Conservation (phyloP, 2,797 vertebrate genomes). For the Syndactyla subalaris region DNA sequence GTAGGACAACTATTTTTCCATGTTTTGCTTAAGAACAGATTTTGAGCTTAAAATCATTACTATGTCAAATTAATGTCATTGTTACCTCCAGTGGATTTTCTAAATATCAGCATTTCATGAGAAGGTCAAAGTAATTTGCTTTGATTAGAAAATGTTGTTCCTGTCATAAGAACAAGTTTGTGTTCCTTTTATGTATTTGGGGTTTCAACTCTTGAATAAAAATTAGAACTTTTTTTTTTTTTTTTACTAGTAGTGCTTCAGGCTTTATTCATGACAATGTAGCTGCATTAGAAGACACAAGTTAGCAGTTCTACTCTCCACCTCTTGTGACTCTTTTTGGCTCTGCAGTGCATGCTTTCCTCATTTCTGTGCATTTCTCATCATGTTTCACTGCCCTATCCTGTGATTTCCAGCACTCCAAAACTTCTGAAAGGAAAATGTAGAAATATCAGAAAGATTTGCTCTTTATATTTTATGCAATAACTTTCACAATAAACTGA, state of each 20-base stretch:
- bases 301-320: background rate
- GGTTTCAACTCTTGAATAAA: conserved; percentile 54
- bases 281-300: conserved; percentile 14
- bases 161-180: conserved; percentile 66
- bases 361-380: background rate
- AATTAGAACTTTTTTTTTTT: background rate
- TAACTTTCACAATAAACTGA: background rate
- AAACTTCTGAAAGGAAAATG: background rate
- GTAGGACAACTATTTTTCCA: conserved; percentile 18
- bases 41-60: conserved; percentile 63
- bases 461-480: background rate
- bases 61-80: conserved; percentile 70
- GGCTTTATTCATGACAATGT: conserved; percentile 21
- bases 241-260: conserved; percentile 7
- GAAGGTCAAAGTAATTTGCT: conserved; percentile 70
- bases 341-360: background rate
- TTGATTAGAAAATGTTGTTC: conserved; percentile 75
- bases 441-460: background rate
- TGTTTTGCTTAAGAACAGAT: conserved; percentile 53
- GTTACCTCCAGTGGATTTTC: conserved; percentile 68
- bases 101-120: conserved; percentile 66
- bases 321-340: background rate
- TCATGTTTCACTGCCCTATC: background rate
- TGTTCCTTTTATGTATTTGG: conserved; percentile 57
- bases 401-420: background rate